Base-by-base conservation (phyloP, 2,113 vertebrate species). In the Cromileptes altivelis region DNA sequence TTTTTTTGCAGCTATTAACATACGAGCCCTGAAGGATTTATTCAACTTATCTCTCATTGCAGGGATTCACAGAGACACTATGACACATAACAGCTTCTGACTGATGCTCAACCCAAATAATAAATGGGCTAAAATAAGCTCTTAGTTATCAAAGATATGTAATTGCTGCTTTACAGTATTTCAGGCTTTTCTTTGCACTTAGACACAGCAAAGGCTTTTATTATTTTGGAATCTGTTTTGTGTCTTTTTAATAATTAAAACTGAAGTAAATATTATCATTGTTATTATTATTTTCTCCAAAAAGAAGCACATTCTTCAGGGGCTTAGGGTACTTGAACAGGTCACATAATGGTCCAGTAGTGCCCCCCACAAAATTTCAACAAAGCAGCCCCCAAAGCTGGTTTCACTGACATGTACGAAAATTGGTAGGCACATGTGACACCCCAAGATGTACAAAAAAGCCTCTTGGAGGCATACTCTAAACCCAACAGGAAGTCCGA, bases 11-110 rank as follows among this genome's bases (percentile, higher is more conserved):
- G 60, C 68, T 76, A 53, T 58, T 89, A 68, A 80, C 33, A 60
- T 7, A n/a, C 1, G 6, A 30, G 49, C 73, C 78, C 61, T 27
- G 9, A 57, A 62, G 80, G 74, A 60, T 82, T 86, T 84, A 78
- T 55, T 70, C 49, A 72, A 72, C 52, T 76, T 81, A 70, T 87
- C 82, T 81, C 33, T 76, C 1, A 49, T 56, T 73, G 68, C 75
- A 84, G 71, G 19, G 70, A 64, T 67, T 70, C 71, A 18, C 21
- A 11, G 19, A 10, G 58, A 61, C 21, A 37, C 61, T 58, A 8
- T 80, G 81, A 68, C 57, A 74, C 60, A 67, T 23, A 50, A 70
- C 25, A 19, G 7, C 62, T 60, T 70, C 45, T 52, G 58, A 70
- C 42, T 67, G 18, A 78, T 37, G 47, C 30, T 15, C 78, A 75